A percentile compares a stretch with the other conserved stretches of the same genome.
phyloP scores from a whole-genome alignment of 2,888 invertebrate genomes.

The Belgica antarctica region DNA sequence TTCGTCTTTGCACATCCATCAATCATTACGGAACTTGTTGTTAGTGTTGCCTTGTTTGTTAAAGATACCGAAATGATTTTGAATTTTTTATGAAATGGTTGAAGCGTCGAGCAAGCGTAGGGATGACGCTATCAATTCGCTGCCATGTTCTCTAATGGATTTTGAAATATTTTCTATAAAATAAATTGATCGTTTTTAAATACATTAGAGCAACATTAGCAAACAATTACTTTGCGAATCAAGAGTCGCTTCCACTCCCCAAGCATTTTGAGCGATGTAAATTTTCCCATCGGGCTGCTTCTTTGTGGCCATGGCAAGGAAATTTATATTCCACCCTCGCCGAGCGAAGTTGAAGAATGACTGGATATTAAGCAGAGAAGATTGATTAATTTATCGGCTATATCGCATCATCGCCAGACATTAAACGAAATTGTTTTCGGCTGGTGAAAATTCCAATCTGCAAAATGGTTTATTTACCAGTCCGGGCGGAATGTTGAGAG shows the following conservation, averaged over 20 bases:
- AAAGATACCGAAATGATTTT: constrained; percentile 29
- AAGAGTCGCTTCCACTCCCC: background rate
- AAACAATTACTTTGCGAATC: constrained; percentile 32
- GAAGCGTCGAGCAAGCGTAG: background rate
- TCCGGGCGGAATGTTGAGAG: background rate
- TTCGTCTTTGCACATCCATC: constrained; percentile 12
- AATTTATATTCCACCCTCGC: constrained; percentile 2
- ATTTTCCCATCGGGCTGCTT: background rate
- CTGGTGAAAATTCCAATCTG: background rate
- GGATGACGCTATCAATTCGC: constrained; percentile 17
- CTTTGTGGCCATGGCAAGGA: background rate
- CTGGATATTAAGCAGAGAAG: constrained; percentile 26
- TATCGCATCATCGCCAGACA: constrained; percentile 35
- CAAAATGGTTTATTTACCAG: background rate
- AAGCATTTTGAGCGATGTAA: background rate
- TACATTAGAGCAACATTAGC: constrained; percentile 23
- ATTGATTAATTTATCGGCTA: constrained; percentile 38
- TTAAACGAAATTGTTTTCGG: constrained; percentile 18
- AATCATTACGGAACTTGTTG: constrained; percentile 35
- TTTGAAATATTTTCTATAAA: background rate
- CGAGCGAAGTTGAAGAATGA: background rate
- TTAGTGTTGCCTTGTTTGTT: constrained; percentile 37
- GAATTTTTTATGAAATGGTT: background rate
- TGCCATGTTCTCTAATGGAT: constrained; percentile 13
- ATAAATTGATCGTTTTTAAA: constrained; percentile 39